phyloP scores from a whole-genome alignment of 2,797 vertebrate genomes.

The Molossus molossus region DNA sequence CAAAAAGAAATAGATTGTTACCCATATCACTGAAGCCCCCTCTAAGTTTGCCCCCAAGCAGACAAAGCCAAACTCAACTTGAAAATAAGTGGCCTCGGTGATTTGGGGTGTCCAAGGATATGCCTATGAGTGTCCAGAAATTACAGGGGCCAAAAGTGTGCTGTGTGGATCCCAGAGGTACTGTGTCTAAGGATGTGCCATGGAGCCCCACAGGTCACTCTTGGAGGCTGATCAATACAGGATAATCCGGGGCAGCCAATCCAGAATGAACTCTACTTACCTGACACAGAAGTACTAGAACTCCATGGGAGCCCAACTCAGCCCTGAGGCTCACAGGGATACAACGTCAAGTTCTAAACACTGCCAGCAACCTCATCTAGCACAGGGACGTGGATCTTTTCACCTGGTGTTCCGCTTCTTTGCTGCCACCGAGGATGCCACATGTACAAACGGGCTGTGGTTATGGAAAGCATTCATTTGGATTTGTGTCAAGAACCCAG shows the following conservation, averaged over 20 bases:
- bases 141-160: neutral
- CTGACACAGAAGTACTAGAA: neutral
- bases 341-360: neutral
- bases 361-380: neutral
- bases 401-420: neutral
- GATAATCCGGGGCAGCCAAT: neutral
- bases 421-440: neutral
- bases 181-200: neutral
- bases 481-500: neutral
- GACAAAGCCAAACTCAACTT: neutral
- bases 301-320: neutral
- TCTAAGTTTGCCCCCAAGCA: neutral
- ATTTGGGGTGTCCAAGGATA: neutral
- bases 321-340: neutral
- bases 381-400: neutral
- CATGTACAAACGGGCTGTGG: neutral
- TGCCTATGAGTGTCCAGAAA: neutral
- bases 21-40: neutral
- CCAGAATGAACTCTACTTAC: neutral
- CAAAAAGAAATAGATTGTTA: conserved; percentile 7
- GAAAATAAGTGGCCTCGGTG: neutral
- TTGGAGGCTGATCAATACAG: neutral
- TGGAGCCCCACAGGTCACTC: neutral
- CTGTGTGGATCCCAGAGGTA: neutral
- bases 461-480: neutral